Evolutionary conservation across 2,888 invertebrate species (phyloP).

Genomic region (Bellardia bayeri): DNA sequence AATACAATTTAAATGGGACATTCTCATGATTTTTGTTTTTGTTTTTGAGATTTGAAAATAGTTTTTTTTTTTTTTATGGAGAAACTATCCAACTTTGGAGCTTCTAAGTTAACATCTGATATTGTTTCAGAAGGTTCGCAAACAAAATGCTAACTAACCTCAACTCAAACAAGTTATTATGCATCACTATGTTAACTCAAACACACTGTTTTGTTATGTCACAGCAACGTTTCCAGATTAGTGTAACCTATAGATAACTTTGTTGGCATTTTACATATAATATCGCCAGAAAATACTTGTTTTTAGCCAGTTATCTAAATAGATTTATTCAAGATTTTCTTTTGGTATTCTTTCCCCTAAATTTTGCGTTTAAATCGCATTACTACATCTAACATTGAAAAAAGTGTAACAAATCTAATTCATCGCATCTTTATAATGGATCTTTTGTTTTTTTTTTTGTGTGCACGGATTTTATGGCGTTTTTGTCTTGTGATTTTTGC

Average conservation of each 20-base stretch:
- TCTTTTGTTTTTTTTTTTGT: constrained; percentile 20
- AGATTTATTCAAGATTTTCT: background rate
- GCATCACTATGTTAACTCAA: no score
- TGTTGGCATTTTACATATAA: no score
- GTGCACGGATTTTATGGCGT: constrained; percentile 26
- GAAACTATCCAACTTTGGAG: background rate
- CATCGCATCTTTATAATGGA: constrained; percentile 54
- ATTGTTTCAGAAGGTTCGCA: no score
- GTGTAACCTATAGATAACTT: no score
- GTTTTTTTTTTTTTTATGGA: background rate
- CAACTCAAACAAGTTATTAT: no score
- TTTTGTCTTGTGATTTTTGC: constrained; percentile 39
- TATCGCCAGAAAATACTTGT: no score
- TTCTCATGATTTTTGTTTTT: background rate
- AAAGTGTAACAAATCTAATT: constrained; percentile 53
- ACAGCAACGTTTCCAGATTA: no score
- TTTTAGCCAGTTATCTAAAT: no score
- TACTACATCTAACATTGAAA: constrained; percentile 66
- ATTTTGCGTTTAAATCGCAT: constrained; percentile 28
- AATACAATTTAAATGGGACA: constrained; percentile 62
- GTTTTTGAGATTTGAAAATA: no score
- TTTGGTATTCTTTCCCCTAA: constrained; percentile 27
- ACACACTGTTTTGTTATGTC: no score
- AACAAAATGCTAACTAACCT: no score
- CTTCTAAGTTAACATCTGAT: no score